Conservation (phyloP, 2,888 invertebrate genomes). For the Cerastis leucographa region DNA sequence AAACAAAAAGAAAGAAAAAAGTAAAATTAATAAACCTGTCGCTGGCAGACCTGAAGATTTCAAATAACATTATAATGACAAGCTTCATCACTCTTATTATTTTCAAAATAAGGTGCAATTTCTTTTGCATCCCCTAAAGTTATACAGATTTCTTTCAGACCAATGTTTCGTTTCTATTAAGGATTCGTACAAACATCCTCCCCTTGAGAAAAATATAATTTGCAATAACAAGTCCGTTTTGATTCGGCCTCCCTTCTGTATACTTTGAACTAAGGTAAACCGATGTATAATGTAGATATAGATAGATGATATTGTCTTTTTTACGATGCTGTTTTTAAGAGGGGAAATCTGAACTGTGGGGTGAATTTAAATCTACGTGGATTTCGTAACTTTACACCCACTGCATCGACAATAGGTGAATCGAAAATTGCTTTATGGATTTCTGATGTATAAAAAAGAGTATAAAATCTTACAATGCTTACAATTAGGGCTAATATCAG, state of each 20-base stretch:
- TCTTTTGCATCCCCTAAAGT: conserved; percentile 47
- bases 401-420: not conserved
- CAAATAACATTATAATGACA: conserved; percentile 54
- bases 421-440: not conserved
- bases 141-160: conserved; percentile 71
- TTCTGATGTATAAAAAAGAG: not conserved
- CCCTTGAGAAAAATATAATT: conserved; percentile 82
- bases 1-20: conserved; percentile 73
- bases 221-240: conserved; percentile 83
- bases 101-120: conserved; percentile 17
- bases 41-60: conserved; percentile 68
- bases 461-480: not conserved
- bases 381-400: not conserved
- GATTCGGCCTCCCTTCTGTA: conserved; percentile 72
- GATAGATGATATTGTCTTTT: conserved; percentile 31
- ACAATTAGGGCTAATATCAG: not conserved
- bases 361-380: conserved; percentile 23
- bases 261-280: conserved; percentile 60
- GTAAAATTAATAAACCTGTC: conserved; percentile 83
- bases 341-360: conserved; percentile 22
- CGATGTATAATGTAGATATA: conserved; percentile 32
- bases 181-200: conserved; percentile 79
- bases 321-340: conserved; percentile 27
- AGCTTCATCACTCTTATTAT: conserved; percentile 31
- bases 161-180: conserved; percentile 83